phyloP scores from a whole-genome alignment of 2,797 vertebrate genomes.

The Galagoides demidoff region DNA sequence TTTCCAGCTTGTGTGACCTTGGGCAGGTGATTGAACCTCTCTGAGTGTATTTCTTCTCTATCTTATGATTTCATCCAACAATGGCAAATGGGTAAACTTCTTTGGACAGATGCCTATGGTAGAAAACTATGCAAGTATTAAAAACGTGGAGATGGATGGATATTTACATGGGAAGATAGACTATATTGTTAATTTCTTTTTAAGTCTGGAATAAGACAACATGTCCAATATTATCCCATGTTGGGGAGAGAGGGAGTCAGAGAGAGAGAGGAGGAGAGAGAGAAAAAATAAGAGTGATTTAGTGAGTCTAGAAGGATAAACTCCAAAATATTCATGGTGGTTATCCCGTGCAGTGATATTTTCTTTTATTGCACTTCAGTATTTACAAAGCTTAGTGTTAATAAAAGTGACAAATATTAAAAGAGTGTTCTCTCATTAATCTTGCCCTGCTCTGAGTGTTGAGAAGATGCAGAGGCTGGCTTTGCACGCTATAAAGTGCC shows the following conservation, averaged over 20 bases:
- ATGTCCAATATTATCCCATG: not conserved
- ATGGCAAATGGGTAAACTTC: not conserved
- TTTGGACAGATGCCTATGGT: not conserved
- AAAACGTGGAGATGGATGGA: not conserved
- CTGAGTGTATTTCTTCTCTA: not conserved
- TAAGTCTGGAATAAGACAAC: not conserved
- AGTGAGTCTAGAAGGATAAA: not conserved
- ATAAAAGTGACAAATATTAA: not conserved
- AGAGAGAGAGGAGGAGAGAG: not conserved
- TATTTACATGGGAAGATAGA: not conserved
- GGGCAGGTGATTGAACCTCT: not conserved
- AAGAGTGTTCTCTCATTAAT: not conserved
- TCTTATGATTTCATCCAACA: not conserved
- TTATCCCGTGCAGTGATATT: not conserved
- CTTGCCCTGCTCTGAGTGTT: not conserved
- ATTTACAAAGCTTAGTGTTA: not conserved
- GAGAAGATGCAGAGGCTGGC: not conserved
- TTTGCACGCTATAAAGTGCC: not conserved
- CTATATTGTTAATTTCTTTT: not conserved
- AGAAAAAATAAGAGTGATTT: not conserved
- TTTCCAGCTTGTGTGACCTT: not conserved
- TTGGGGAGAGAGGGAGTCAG: not conserved
- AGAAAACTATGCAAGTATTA: not conserved
- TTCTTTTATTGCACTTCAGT: not conserved
- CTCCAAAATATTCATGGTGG: not conserved